phyloP scores from a whole-genome alignment of 2,113 vertebrate genomes.

The Chelonoidis abingdonii region DNA sequence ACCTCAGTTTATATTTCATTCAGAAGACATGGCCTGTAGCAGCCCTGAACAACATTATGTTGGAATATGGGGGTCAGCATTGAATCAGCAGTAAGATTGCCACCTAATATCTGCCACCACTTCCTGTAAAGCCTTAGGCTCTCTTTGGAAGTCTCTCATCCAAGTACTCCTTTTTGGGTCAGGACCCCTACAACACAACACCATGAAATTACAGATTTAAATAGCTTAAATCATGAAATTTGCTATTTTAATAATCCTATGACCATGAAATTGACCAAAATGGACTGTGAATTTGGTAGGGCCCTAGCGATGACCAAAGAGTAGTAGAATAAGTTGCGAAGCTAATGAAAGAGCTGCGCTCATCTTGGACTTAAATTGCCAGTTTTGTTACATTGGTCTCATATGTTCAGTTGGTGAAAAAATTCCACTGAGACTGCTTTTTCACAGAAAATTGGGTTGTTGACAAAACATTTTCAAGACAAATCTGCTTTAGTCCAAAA shows the following conservation, averaged over 20 bases:
- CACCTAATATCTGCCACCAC: not conserved
- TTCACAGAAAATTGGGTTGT: not conserved
- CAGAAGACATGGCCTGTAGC: not conserved
- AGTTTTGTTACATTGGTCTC: not conserved
- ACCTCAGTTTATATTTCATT: not conserved
- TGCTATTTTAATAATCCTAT: no score
- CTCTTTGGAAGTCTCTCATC: not conserved
- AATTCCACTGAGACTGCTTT: not conserved
- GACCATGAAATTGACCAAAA: no score
- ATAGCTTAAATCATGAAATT: no score
- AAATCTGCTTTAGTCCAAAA: not conserved
- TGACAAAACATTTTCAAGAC: not conserved
- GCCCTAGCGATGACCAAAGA: not conserved
- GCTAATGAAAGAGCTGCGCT: not conserved
- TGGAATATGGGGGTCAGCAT: not conserved
- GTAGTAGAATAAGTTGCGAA: not conserved
- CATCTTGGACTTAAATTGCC: not conserved
- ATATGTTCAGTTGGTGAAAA: not conserved
- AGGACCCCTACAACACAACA: no score
- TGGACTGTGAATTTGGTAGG: no score
- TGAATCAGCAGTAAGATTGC: not conserved
- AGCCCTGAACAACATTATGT: accelerated
- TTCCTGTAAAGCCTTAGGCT: not conserved
- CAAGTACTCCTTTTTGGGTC: not conserved
- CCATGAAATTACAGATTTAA: no score